Percentiles rank a stretch among this genome's conserved stretches.
Conservation (phyloP, 2,888 invertebrate species). For the Melanostoma mellinum region DNA sequence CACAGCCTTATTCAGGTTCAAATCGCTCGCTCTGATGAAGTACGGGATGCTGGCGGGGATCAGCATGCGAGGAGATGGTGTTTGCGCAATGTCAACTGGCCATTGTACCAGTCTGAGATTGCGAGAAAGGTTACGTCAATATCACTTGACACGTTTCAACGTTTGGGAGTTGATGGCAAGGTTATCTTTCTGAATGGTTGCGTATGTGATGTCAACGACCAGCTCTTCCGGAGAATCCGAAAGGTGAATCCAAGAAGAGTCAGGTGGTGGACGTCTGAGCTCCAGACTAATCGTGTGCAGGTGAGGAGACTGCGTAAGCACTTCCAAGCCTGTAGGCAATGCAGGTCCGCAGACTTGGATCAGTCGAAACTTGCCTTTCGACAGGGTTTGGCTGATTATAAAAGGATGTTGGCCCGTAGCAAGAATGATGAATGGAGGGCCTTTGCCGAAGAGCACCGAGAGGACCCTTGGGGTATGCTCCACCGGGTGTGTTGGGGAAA, state of each 20-base stretch:
- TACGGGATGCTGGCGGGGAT: too few relatives aligned
- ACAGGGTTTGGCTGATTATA: constrained; percentile 1
- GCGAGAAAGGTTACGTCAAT: constrained; percentile 1
- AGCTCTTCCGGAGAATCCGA: background rate
- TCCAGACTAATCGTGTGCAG: too few relatives aligned
- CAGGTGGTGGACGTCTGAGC: background rate
- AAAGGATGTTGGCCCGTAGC: background rate
- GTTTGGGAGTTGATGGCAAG: constrained; percentile 11
- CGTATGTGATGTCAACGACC: constrained; percentile 15
- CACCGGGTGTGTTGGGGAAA: too few relatives aligned
- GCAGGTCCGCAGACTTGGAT: background rate
- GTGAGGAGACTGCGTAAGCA: background rate
- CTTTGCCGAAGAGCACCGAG: too few relatives aligned
- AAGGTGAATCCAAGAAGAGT: constrained; percentile 2
- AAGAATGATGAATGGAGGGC: constrained; percentile 14
- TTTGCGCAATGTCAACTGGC: background rate
- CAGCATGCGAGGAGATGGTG: too few relatives aligned
- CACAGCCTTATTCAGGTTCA: too few relatives aligned
- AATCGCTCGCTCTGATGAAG: too few relatives aligned
- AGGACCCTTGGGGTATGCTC: too few relatives aligned
- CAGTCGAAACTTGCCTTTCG: constrained; percentile 1
- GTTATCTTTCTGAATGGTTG: constrained; percentile 8
- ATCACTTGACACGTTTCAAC: constrained; percentile 4
- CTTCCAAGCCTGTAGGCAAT: background rate
- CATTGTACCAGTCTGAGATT: too few relatives aligned